Base-by-base conservation (phyloP, 2,113 vertebrate species). In the Ellobius talpinus region DNA sequence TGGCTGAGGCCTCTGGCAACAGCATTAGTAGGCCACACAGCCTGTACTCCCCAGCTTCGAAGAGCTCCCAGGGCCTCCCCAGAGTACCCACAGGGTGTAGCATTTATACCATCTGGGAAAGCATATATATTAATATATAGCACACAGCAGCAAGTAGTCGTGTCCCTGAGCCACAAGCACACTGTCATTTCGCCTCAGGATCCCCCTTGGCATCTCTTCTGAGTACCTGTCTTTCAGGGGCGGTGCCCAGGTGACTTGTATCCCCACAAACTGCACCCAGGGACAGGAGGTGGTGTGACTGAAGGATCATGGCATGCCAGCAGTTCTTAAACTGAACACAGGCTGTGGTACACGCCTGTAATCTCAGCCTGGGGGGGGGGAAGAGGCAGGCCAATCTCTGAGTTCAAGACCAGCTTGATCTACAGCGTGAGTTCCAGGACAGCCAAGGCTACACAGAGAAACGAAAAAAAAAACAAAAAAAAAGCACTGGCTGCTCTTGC, bases 81-180 rank as follows among this genome's bases (percentile, higher is more conserved):
- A 39, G 76, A 26, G 23, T 42, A 42, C 3, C 29, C 7, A 4
- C n/a, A 6, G 0, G 7, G 7, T 5, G 2, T 1, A 0, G 66
- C 33, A 7, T 55, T 78, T 8, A 31, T 31, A 76, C 31, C 70
- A 26, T 47, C 47, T 8, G 0, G 24, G 55, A 42, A 47, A 33
- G 55, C 47, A 31, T 55, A 52, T 55, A 55, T 55, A 52, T 52
- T n/a, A n/a, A 55, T 52, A 55, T 16, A 4, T 4, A 52, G 16
- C 50, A 12, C 17, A 58, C 45, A 4, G 19, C 21, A 10, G 11
- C 26, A 73, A 19, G 5, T 21, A 36, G 2, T 9, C 7, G 0
- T 7, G 36, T 65, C 45, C 47, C 61, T n/a, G 23, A 16, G 13
- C 86, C 26, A 0, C 90, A 3, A 7, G 24, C 2, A 2, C 63